Base-by-base conservation (phyloP, 2,113 vertebrate species). In the Anhinga rufa region DNA sequence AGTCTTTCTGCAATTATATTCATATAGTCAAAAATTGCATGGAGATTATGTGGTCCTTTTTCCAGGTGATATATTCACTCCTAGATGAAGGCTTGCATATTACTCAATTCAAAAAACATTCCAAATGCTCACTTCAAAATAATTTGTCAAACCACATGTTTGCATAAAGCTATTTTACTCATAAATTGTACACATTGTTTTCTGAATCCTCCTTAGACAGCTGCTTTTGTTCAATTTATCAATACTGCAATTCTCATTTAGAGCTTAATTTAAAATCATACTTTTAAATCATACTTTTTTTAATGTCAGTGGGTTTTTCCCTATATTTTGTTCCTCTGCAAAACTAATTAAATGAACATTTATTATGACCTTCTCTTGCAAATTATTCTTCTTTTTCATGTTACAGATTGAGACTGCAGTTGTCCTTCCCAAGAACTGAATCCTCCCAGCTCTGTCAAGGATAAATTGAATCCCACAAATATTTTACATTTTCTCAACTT, bases 1-100 rank as follows among this genome's bases (percentile, higher is more conserved):
- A 95, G 95, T 94, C 87, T 91, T 96, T 92, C 97, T 97, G 85
- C 94, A 98, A 82, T 85, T 96, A 95, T 51, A 89, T 77, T 92
- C 82, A 49, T 66, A 89, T 72, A 94, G 92, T 82, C 42, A 34
- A 70, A 84, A 95, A 95, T 4, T 71, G 85, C 86, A 90, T 44
- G 38, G 77, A 92, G 34, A 96, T 61, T 86, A 93, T 58, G 70
- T 34, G 76, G 82, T 87, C 52, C 51, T 61, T 95, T 66, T 93
- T 93, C 55, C 96, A 97, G 96, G 97, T 97, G 81, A 96, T 95
- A 68, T 68, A 94, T 62, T 91, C 95, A 94, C 85, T 96, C 65
- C 72, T 68, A 65, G 64, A 85, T 91, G 96, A 97, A 97, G 54
- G 71, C n/a, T 84, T 94, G 84, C 52, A 71, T 84, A 94, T 92